These are phyloP conservation scores for Disparrhopalites patrizii DNA, from an alignment of 2,888 invertebrate genomes.

Conservation along the genomic window DNA sequence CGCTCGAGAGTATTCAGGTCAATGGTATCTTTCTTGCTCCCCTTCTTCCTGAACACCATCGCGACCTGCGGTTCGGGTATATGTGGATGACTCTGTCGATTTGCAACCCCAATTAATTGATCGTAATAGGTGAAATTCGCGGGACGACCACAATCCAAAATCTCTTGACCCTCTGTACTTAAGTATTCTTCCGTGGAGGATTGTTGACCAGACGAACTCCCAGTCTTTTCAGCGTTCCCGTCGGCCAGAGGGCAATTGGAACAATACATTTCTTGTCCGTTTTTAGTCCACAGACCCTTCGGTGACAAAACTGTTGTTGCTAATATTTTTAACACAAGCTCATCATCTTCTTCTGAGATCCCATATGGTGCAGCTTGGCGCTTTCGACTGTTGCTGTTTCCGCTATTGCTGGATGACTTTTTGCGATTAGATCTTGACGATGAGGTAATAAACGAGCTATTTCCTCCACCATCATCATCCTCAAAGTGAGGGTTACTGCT, in stretches of 20 bases:
- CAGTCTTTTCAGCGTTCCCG: background rate
- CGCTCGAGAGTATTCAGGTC: constrained; percentile 71
- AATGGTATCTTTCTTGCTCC: constrained; percentile 60
- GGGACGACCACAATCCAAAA: constrained; percentile 74
- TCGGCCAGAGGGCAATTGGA: constrained; percentile 35
- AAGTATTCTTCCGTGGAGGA: background rate
- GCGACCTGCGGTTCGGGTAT: constrained; percentile 81
- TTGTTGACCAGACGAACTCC: constrained; percentile 5
- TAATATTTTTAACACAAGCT: constrained; percentile 46
- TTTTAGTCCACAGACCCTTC: constrained; percentile 47
- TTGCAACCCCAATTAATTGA: constrained; percentile 78
- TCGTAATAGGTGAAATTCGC: constrained; percentile 82
- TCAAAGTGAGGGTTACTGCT: background rate
- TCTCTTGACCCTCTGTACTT: constrained; percentile 47
- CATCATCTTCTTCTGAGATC: constrained; percentile 38
- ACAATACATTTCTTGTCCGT: constrained; percentile 44
- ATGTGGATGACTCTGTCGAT: constrained; percentile 73
- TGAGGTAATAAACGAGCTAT: constrained; percentile 9
- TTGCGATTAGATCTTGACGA: background rate
- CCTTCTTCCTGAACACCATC: constrained; percentile 68
- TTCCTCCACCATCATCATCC: constrained; percentile 6
- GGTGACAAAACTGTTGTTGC: constrained; percentile 44
- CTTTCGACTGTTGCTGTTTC: background rate
- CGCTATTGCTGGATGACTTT: background rate
- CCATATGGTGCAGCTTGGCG: constrained; percentile 23